Conservation (phyloP, 2,113 vertebrate species). For the Mystacornis crossleyi region DNA sequence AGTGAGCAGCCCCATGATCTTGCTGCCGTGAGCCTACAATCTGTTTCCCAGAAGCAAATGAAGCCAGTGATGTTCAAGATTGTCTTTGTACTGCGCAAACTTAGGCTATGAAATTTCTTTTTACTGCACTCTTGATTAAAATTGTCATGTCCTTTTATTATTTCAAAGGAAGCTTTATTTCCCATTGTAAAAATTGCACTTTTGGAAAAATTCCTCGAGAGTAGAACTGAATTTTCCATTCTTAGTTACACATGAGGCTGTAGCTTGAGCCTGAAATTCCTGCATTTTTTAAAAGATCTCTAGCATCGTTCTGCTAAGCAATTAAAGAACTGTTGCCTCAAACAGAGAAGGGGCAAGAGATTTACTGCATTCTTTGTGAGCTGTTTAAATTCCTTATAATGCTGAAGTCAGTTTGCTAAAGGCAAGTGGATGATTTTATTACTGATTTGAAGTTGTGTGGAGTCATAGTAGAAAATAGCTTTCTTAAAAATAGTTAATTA, state of each 20-base stretch:
- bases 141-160: neutral
- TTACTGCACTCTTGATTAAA: neutral
- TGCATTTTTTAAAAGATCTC: conserved; percentile 12
- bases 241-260: neutral
- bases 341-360: neutral
- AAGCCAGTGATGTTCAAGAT: neutral
- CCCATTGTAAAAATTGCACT: neutral
- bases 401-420: neutral
- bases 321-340: neutral
- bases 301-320: neutral
- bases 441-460: neutral
- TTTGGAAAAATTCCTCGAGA: neutral
- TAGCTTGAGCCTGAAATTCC: conserved; percentile 3
- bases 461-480: neutral
- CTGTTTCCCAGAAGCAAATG: neutral
- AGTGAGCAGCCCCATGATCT: neutral
- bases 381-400: conserved; percentile 3
- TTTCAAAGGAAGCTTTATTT: neutral
- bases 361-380: conserved; percentile 37
- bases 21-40: neutral
- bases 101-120: neutral
- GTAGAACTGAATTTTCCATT: neutral
- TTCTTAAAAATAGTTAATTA: neutral
- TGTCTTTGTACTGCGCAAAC: neutral
- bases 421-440: neutral